phyloP scores from a whole-genome alignment of 2,888 invertebrate species.

The Poecilus cupreus region DNA sequence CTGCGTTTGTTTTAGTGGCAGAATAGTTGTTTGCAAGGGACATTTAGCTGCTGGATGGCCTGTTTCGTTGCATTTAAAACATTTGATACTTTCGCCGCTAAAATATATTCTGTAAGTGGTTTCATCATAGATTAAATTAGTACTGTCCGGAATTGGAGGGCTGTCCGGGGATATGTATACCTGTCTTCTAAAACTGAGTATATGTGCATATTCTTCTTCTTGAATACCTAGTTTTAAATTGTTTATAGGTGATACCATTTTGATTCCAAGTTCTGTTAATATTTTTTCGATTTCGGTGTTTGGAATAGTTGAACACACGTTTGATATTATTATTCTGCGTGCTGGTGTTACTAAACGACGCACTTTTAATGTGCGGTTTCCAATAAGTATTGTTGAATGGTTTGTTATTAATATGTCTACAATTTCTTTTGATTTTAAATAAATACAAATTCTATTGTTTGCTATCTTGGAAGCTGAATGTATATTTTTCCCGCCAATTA shows the following conservation, averaged over 20 bases:
- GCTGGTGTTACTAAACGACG: slow-evolving; percentile 62
- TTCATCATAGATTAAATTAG: slow-evolving; percentile 57
- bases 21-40: background rate
- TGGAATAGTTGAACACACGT: slow-evolving; percentile 63
- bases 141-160: too few relatives aligned
- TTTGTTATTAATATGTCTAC: slow-evolving; percentile 60
- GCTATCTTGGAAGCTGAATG: background rate
- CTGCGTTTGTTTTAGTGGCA: too few relatives aligned
- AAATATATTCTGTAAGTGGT: slow-evolving; percentile 61
- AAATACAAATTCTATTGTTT: slow-evolving; percentile 52
- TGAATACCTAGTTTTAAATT: slow-evolving; percentile 62
- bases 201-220: slow-evolving; percentile 61
- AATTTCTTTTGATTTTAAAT: slow-evolving; percentile 56
- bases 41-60: slow-evolving; percentile 60
- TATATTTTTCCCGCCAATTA: too few relatives aligned
- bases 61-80: slow-evolving; percentile 62
- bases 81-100: slow-evolving; percentile 58
- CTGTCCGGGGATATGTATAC: slow-evolving; percentile 58
- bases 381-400: slow-evolving; percentile 58
- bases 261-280: slow-evolving; percentile 59
- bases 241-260: slow-evolving; percentile 61
- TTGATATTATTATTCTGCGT: slow-evolving; percentile 64
- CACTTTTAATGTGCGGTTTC: too few relatives aligned
- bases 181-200: slow-evolving; percentile 64
- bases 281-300: slow-evolving; percentile 58